phyloP scores from a whole-genome alignment of 2,888 invertebrate species.

The Ametastegia equiseti region DNA sequence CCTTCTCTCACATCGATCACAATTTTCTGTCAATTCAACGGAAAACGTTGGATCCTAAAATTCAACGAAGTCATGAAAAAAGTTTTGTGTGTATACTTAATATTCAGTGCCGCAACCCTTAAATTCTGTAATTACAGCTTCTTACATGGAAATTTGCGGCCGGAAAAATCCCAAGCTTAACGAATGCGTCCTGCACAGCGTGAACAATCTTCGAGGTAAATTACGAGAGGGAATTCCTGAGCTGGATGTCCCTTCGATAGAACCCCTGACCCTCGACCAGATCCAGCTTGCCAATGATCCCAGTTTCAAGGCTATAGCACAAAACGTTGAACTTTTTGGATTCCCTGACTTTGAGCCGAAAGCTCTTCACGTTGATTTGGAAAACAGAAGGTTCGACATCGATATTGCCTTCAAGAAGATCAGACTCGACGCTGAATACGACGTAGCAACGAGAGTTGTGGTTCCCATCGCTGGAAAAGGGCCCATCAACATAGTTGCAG shows the following conservation, averaged over 20 bases:
- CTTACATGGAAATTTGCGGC: constrained; percentile 61
- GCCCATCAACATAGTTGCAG: constrained; percentile 59
- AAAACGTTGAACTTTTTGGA: constrained; percentile 63
- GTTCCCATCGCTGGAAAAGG: constrained; percentile 66
- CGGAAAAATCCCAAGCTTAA: constrained; percentile 64
- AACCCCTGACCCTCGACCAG: constrained; percentile 64
- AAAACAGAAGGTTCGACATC: constrained; percentile 56
- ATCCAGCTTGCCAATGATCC: constrained; percentile 59
- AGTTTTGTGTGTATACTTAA: too few species aligned
- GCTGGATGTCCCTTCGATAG: constrained; percentile 64
- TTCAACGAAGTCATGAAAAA: too few species aligned
- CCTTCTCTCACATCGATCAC: not conserved
- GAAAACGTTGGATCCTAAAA: too few species aligned
- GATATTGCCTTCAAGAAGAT: constrained; percentile 55
- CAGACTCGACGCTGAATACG: constrained; percentile 61
- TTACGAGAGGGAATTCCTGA: constrained; percentile 68
- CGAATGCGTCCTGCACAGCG: constrained; percentile 64
- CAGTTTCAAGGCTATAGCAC: constrained; percentile 61
- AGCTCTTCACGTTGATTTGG: constrained; percentile 57
- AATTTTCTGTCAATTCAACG: not conserved
- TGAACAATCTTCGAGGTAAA: constrained; percentile 55
- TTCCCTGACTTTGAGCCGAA: constrained; percentile 56
- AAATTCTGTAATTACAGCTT: not conserved
- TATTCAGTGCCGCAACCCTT: too few species aligned
- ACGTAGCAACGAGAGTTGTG: constrained; percentile 64